phyloP scores from a whole-genome alignment of 2,797 vertebrate species.

The Centroberyx gerrardi region DNA sequence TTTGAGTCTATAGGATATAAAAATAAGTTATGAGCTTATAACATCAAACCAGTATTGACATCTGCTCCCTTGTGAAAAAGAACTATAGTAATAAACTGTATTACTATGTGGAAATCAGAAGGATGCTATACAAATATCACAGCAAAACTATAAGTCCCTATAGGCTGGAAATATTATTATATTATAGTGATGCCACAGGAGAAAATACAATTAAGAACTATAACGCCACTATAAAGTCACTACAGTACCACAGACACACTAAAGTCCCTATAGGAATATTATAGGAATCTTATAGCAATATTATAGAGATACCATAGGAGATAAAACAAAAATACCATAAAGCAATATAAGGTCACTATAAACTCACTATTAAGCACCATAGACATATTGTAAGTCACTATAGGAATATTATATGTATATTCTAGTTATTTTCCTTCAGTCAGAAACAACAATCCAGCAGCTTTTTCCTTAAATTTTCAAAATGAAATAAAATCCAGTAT shows the following conservation, averaged over 20 bases:
- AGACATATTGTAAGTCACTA: neutral
- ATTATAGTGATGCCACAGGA: neutral
- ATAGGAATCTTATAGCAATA: neutral
- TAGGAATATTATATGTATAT: too few species aligned
- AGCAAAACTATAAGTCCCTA: too few species aligned
- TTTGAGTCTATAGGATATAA: neutral
- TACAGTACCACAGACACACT: neutral
- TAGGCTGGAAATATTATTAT: neutral
- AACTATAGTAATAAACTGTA: neutral
- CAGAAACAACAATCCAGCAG: neutral
- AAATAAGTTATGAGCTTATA: neutral
- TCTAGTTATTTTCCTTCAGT: too few species aligned
- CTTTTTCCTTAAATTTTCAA: neutral
- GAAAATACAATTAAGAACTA: neutral
- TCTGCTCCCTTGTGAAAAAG: neutral
- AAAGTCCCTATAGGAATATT: neutral
- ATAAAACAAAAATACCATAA: neutral
- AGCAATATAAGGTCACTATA: too few species aligned
- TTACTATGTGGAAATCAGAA: neutral
- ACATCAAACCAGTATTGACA: neutral
- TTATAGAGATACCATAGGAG: neutral
- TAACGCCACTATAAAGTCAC: neutral
- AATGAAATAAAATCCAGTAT: neutral
- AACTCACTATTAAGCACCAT: neutral
- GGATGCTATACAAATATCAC: neutral